Conservation (phyloP, 2,888 invertebrate genomes). For the Cataglyphis altisquamis region DNA sequence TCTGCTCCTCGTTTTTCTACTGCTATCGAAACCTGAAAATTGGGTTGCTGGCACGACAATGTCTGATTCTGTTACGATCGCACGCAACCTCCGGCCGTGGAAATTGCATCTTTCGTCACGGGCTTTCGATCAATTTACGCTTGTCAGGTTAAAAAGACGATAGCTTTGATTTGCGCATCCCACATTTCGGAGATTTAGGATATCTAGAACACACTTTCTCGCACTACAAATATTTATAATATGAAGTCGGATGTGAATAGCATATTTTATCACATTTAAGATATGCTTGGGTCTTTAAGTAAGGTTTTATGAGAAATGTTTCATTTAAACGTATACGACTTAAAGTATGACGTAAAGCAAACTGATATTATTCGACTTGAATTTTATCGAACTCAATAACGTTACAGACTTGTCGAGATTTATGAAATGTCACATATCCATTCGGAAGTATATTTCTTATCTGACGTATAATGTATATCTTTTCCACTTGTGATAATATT, state of each 20-base stretch:
- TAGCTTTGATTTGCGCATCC: conserved; percentile 17
- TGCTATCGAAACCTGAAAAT: conserved; percentile 54
- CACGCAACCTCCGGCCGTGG: conserved; percentile 20
- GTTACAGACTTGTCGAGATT: not conserved
- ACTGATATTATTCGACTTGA: not conserved
- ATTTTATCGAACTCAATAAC: not conserved
- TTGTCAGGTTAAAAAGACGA: conserved; percentile 24
- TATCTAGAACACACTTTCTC: not conserved
- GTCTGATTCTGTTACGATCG: conserved; percentile 47
- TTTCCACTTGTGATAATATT: not conserved
- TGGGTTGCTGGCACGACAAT: conserved; percentile 53
- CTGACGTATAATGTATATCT: not conserved
- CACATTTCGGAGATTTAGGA: conserved; percentile 2
- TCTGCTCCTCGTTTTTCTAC: not conserved
- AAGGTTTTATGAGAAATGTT: not conserved
- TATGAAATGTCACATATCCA: not conserved
- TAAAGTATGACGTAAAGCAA: not conserved
- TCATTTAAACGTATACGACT: not conserved
- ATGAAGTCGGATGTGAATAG: not conserved
- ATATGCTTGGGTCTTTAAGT: not conserved
- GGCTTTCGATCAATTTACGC: conserved; percentile 57
- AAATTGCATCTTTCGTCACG: conserved; percentile 54
- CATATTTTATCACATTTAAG: not conserved
- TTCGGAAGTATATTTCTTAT: not conserved
- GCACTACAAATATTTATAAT: conserved; percentile 20